Conservation (phyloP, 2,113 vertebrate genomes). For the Cromileptes altivelis region DNA sequence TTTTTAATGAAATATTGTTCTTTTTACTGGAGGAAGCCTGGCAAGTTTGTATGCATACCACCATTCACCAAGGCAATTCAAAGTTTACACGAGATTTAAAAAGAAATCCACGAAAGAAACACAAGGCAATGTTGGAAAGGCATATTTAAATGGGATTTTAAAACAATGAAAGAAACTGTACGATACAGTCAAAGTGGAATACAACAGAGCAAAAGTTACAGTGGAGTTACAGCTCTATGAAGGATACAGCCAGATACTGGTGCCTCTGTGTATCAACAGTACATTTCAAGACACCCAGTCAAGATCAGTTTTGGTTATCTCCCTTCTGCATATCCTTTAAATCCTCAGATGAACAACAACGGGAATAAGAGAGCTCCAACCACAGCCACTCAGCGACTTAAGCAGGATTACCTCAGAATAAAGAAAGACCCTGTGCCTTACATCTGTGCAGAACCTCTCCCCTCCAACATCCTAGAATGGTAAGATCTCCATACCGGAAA, state of each 20-base stretch:
- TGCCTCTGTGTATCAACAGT: background rate
- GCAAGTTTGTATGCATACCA: background rate
- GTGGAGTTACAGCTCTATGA: background rate
- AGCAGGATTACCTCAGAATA: conserved; percentile 98
- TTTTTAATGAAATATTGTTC: too few relatives aligned
- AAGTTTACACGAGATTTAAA: background rate
- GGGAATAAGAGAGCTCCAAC: conserved; percentile 96
- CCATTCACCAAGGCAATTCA: background rate
- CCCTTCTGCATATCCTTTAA: conserved; percentile 14
- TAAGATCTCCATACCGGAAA: conserved; percentile 69
- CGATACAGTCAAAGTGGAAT: background rate
- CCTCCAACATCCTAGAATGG: conserved; percentile 99
- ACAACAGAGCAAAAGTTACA: background rate
- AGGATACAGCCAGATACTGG: background rate
- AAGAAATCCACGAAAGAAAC: background rate
- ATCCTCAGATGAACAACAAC: conserved; percentile 93
- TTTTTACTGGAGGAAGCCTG: background rate
- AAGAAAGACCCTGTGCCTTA: conserved; percentile 99
- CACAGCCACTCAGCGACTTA: conserved; percentile 96
- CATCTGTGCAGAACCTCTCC: conserved; percentile 97
- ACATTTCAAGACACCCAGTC: background rate
- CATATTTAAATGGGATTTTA: background rate
- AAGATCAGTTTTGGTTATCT: background rate
- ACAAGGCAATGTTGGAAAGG: background rate
- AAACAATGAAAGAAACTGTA: background rate